These are phyloP conservation scores for Steinernema hermaphroditum DNA, from an alignment of 2,888 invertebrate genomes.

Conservation along the genomic window DNA sequence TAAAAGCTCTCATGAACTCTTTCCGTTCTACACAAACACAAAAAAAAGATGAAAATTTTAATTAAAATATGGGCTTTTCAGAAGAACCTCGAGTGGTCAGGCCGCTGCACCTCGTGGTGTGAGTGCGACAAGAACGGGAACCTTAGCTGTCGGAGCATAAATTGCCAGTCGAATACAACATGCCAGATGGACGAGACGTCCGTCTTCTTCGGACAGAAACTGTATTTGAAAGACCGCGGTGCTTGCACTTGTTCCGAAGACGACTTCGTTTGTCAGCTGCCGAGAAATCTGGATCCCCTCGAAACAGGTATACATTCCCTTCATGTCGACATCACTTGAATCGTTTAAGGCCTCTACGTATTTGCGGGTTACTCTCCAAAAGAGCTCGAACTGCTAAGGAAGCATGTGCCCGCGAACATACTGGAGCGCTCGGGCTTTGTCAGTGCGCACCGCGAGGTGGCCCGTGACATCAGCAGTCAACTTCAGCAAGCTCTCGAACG, in stretches of 20 bases:
- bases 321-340: not conserved
- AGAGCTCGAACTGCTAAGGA: slow-evolving; percentile 53
- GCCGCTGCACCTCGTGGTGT: slow-evolving; percentile 63
- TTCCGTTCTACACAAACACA: too few species aligned
- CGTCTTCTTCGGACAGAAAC: slow-evolving; percentile 59
- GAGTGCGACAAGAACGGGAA: slow-evolving; percentile 53
- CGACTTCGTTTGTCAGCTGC: slow-evolving; percentile 33
- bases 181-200: slow-evolving; percentile 56
- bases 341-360: slow-evolving; percentile 51
- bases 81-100: slow-evolving; percentile 56
- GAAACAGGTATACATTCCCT: not conserved
- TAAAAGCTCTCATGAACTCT: too few species aligned
- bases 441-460: slow-evolving; percentile 41
- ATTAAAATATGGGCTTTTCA: too few species aligned
- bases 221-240: slow-evolving; percentile 60
- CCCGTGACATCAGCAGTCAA: slow-evolving; percentile 56
- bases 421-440: slow-evolving; percentile 57
- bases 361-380: slow-evolving; percentile 54
- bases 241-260: slow-evolving; percentile 60
- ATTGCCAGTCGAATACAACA: slow-evolving; percentile 50
- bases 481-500: slow-evolving; percentile 61
- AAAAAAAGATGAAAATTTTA: too few species aligned
- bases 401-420: slow-evolving; percentile 51
- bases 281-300: slow-evolving; percentile 46
- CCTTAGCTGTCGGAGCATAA: slow-evolving; percentile 50